A percentile compares a stretch with the other conserved stretches of the same genome.
Evolutionary conservation across 2,888 invertebrate species (phyloP).

Genomic region (Cactoblastis cactorum): DNA sequence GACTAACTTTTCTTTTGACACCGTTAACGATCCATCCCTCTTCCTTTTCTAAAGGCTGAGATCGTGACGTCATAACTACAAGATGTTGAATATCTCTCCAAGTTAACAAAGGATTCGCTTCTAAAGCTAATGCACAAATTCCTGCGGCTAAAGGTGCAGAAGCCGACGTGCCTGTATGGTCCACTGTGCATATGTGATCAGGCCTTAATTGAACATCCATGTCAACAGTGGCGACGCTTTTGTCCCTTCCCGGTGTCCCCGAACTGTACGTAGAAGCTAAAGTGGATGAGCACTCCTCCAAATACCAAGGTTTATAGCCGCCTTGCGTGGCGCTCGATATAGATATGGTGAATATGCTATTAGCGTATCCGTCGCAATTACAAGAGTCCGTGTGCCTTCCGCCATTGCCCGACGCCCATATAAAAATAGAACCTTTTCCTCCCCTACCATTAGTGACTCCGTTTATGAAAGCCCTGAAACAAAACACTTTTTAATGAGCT

Average conservation of each 20-base stretch:
- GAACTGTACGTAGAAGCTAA: constrained; percentile 98
- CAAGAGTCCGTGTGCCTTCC: constrained; percentile 97
- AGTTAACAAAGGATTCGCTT: constrained; percentile 94
- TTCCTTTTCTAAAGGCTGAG: constrained; percentile 93
- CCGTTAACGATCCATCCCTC: constrained; percentile 96
- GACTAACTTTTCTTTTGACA: constrained; percentile 94
- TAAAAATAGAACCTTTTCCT: constrained; percentile 96
- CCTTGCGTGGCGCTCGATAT: constrained; percentile 98
- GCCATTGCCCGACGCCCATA: constrained; percentile 99
- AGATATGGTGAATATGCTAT: constrained; percentile 98
- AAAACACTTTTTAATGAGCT: constrained; percentile 61
- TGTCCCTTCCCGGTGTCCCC: constrained; percentile 94
- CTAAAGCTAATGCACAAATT: constrained; percentile 94
- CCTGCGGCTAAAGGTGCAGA: constrained; percentile 97
- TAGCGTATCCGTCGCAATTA: constrained; percentile 99
- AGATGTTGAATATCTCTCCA: constrained; percentile 99
- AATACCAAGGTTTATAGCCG: constrained; percentile 97
- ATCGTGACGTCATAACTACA: constrained; percentile 93
- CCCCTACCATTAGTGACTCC: constrained; percentile 95
- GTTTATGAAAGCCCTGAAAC: constrained; percentile 91
- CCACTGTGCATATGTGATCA: constrained; percentile 93
- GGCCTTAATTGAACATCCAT: constrained; percentile 93
- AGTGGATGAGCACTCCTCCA: constrained; percentile 99
- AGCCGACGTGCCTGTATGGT: constrained; percentile 95
- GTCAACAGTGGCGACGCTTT: constrained; percentile 93